Evolutionary conservation across 2,888 invertebrate genomes (phyloP).

Genomic region (Patella ulyssiponensis): DNA sequence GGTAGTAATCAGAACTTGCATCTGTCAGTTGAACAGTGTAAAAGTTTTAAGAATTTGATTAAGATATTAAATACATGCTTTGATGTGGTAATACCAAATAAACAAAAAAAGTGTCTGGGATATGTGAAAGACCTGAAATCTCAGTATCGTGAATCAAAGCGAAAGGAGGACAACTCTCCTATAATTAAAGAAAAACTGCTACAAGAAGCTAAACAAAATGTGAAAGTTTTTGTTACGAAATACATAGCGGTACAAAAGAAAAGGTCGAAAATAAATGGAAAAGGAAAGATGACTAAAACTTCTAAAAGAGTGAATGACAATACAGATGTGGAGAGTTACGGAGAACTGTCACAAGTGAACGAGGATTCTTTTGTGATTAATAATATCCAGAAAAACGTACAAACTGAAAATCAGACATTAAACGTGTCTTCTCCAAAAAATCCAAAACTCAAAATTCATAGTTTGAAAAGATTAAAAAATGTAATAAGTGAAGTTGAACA

Average conservation of each 20-base stretch:
- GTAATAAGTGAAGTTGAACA: background rate
- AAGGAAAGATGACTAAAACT: too few species aligned
- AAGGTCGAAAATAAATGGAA: too few species aligned
- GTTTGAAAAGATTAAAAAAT: background rate
- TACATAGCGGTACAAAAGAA: background rate
- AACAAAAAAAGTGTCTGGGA: background rate
- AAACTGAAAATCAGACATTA: background rate
- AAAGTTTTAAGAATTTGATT: background rate
- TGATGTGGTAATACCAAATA: background rate
- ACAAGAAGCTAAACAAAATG: background rate
- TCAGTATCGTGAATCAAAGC: background rate
- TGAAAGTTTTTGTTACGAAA: background rate
- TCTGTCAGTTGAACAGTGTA: background rate
- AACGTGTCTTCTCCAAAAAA: background rate
- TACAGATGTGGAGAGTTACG: too few species aligned
- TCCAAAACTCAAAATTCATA: background rate
- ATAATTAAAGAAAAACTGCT: background rate
- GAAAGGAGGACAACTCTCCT: background rate
- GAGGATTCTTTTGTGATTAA: background rate
- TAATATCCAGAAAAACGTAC: background rate
- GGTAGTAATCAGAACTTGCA: too few species aligned
- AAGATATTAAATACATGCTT: background rate
- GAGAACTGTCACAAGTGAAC: background rate
- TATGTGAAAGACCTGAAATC: background rate
- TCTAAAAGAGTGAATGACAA: too few species aligned